These are phyloP conservation scores for Drosophila hawaiiensis DNA, from an alignment of 2,888 invertebrate species.

Conservation along the genomic window DNA sequence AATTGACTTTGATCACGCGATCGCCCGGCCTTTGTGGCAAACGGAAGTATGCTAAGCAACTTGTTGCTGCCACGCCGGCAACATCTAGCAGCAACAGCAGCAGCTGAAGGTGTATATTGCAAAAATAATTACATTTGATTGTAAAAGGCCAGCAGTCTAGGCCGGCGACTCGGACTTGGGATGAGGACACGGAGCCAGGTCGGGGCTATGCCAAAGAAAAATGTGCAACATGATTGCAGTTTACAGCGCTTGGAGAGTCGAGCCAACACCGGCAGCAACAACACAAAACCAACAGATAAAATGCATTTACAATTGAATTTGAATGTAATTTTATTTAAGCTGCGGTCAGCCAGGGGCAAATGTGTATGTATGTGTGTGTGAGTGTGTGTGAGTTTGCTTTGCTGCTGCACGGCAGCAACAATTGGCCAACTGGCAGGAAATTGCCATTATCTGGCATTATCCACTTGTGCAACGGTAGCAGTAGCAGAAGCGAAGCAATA, in stretches of 20 bases:
- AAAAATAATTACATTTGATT: constrained; percentile 82
- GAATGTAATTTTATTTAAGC: constrained; percentile 83
- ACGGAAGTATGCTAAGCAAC: constrained; percentile 83
- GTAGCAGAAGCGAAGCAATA: constrained; percentile 15
- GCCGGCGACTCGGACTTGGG: constrained; percentile 41
- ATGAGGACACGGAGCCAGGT: constrained; percentile 13
- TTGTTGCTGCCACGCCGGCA: constrained; percentile 76
- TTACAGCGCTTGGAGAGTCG: constrained; percentile 67
- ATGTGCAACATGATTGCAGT: constrained; percentile 84
- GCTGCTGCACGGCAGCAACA: constrained; percentile 70
- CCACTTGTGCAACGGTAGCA: constrained; percentile 77
- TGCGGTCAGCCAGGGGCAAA: constrained; percentile 79
- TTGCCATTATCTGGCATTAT: constrained; percentile 83
- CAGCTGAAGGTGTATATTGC: constrained; percentile 82
- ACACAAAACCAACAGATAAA: constrained; percentile 82
- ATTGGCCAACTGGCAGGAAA: constrained; percentile 83
- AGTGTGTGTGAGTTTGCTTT: constrained; percentile 16
- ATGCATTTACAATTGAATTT: constrained; percentile 84
- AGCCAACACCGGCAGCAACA: constrained; percentile 48
- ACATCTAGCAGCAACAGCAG: constrained; percentile 50
- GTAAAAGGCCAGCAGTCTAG: constrained; percentile 80
- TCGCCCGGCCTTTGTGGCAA: constrained; percentile 78
- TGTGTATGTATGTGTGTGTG: constrained; percentile 18
- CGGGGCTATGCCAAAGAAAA: constrained; percentile 71
- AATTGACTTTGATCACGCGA: constrained; percentile 85